Evolutionary conservation across 2,888 invertebrate genomes (phyloP), one percentile per base, ranked within the genome.

Genomic region (Teleiodes luculella): DNA sequence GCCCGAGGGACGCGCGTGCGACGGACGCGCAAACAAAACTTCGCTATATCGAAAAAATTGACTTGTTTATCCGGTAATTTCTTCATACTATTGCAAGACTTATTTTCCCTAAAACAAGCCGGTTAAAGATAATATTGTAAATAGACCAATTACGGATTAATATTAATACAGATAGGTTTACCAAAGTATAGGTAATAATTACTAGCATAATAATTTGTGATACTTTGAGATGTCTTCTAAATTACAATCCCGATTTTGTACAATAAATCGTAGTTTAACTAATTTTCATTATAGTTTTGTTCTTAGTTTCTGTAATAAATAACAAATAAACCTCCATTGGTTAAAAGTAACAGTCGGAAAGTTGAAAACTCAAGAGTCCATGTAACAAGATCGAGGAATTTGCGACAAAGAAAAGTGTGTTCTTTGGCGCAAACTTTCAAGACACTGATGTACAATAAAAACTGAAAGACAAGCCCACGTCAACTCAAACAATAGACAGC

Each of bases 401-500:
- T 43, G 1, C n/a, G n/a, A n/a, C n/a, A n/a, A n/a, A n/a, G n/a
- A n/a, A n/a, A n/a, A n/a, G n/a, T n/a, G 5, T n/a, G n/a, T n/a
- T 20, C 33, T 33, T 11, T 11, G 10, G 33, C 2, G 2, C 33
- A n/a, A 49, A 36, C 35, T 36, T 49, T 49, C 18, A 24, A 49
- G 24, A 6, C 24, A 6, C 24, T 24, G 24, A 24, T 6, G 47
- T 49, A 20, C 41, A 51, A 52, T 48, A 57, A 55, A 54, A 47
- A 24, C 14, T 28, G 6, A 4, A 62, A 64, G 62, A 68, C 61
- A 64, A 62, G 60, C 63, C 55, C 61, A 63, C 64, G 60, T 67
- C 67, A 65, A 67, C 67, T 65, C 64, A 65, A 66, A 68, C 68
- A 60, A 70, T 71, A 68, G 65, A 66, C 63, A 62, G 65, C 67